Evolutionary conservation across 2,797 vertebrate genomes (phyloP).

Genomic region (Telmatherina bonti): DNA sequence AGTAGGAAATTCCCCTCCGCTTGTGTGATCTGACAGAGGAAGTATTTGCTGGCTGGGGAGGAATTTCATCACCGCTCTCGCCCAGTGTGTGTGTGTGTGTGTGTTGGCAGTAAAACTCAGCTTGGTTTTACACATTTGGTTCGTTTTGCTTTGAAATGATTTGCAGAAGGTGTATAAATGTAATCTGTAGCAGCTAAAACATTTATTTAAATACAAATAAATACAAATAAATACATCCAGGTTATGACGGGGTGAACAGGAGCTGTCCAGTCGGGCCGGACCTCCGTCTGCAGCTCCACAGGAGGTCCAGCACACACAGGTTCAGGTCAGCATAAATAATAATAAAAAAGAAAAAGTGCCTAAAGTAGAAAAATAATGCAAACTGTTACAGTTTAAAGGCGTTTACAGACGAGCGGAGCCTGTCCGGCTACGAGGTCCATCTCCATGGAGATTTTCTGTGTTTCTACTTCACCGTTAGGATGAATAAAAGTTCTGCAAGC

Average conservation of each 20-base stretch:
- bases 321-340: slow-evolving; percentile 65
- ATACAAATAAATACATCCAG: slow-evolving; percentile 75
- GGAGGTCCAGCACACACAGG: slow-evolving; percentile 41
- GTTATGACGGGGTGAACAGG: slow-evolving; percentile 5
- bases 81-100: slow-evolving; percentile 28
- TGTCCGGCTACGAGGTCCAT: slow-evolving; percentile 42
- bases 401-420: slow-evolving; percentile 4
- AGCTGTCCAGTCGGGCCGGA: slow-evolving; percentile 22
- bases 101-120: slow-evolving; percentile 5
- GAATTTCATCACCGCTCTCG: slow-evolving; percentile 48
- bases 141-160: slow-evolving; percentile 52
- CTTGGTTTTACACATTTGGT: too few relatives aligned
- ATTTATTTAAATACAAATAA: slow-evolving; percentile 74
- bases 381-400: slow-evolving; percentile 76
- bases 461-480: slow-evolving; percentile 59
- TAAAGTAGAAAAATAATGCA: slow-evolving; percentile 44
- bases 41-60: slow-evolving; percentile 68
- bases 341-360: slow-evolving; percentile 46
- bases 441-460: slow-evolving; percentile 70
- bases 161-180: slow-evolving; percentile 49
- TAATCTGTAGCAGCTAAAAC: slow-evolving; percentile 20
- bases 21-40: slow-evolving; percentile 69
- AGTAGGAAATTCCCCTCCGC: slow-evolving; percentile 76
- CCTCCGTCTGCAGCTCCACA: slow-evolving; percentile 37
- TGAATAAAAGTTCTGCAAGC: slow-evolving; percentile 51